phyloP scores from a whole-genome alignment of 2,797 vertebrate genomes.

The Neosilurus hyrtlii region DNA sequence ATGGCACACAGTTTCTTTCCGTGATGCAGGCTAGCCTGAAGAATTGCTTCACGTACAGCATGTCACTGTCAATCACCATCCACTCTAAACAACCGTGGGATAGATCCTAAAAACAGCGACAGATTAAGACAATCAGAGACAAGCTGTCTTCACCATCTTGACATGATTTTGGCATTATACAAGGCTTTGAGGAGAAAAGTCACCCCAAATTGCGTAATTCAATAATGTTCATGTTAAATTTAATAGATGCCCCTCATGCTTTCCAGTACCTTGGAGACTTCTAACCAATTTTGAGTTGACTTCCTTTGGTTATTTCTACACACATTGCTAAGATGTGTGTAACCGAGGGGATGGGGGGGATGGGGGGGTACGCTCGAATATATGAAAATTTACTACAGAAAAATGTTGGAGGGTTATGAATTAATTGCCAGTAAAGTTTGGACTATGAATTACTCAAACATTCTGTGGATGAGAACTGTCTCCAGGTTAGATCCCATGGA shows the following conservation, averaged over 20 bases:
- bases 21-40: not conserved
- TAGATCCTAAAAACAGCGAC: not conserved
- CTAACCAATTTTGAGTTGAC: slow-evolving; percentile 12
- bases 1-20: not conserved
- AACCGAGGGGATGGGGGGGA: not conserved
- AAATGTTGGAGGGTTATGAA: not conserved
- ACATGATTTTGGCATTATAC: not conserved
- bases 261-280: slow-evolving; percentile 28
- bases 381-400: slow-evolving; percentile 28
- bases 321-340: slow-evolving; percentile 8
- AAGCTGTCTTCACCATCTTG: not conserved
- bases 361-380: not conserved
- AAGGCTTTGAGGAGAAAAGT: not conserved
- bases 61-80: slow-evolving; percentile 21
- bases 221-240: slow-evolving; percentile 24
- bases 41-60: slow-evolving; percentile 5
- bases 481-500: slow-evolving; percentile 2
- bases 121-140: not conserved
- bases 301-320: not conserved
- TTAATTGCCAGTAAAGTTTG: not conserved
- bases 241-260: slow-evolving; percentile 12
- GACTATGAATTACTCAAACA: not conserved
- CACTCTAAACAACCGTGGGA: not conserved
- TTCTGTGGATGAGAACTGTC: not conserved
- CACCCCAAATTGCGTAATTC: not conserved